A percentile compares a stretch with the other conserved stretches of the same genome.
Conservation (phyloP, 2,888 invertebrate species). For the Loripinus fragilis region DNA sequence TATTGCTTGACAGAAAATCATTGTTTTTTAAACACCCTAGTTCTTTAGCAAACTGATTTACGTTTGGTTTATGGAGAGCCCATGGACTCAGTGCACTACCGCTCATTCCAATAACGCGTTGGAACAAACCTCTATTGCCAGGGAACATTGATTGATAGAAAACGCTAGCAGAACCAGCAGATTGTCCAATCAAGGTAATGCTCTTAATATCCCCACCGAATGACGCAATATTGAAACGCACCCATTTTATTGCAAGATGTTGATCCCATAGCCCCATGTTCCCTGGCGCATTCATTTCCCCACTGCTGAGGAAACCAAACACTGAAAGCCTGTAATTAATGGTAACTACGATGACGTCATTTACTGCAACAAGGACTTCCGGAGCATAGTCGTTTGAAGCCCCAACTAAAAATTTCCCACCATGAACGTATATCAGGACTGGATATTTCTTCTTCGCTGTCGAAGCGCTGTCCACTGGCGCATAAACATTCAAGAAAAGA, state of each 20-base stretch:
- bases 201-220: conserved; percentile 53
- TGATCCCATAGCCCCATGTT: conserved; percentile 62
- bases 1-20: conserved; percentile 3
- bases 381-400: conserved; percentile 42
- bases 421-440: conserved; percentile 55
- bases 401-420: conserved; percentile 48
- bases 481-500: conserved; percentile 52
- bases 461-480: conserved; percentile 47
- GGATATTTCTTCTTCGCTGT: conserved; percentile 49
- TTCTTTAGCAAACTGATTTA: conserved; percentile 28
- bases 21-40: conserved; percentile 34
- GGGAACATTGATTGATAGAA: conserved; percentile 51
- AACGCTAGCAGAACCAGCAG: conserved; percentile 48
- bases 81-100: conserved; percentile 47
- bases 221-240: conserved; percentile 48
- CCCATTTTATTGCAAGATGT: conserved; percentile 53
- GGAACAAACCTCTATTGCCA: conserved; percentile 52
- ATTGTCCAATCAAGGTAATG: conserved; percentile 50
- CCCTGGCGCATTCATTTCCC: conserved; percentile 30
- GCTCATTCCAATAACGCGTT: conserved; percentile 52
- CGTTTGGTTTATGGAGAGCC: conserved; percentile 43
- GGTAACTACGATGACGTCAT: conserved; percentile 51
- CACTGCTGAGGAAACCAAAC: conserved; percentile 54
- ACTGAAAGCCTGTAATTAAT: conserved; percentile 54
- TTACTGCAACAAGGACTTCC: conserved; percentile 37